Evolutionary conservation across 2,113 vertebrate genomes (phyloP).

Genomic region (Phainopepla nitens): DNA sequence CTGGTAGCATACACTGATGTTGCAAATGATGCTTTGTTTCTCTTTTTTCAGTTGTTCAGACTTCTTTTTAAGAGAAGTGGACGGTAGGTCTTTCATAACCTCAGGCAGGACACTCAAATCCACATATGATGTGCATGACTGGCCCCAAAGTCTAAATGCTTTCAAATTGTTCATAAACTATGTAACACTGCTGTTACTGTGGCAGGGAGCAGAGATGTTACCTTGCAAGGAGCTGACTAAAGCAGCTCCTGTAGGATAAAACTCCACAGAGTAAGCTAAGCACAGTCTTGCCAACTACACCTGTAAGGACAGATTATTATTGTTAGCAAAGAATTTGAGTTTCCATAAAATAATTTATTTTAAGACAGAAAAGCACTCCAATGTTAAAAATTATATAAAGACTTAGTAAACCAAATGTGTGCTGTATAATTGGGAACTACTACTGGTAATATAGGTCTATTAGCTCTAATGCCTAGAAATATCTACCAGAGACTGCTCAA

Average conservation of each 20-base stretch:
- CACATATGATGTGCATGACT: not conserved
- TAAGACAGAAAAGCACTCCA: not conserved
- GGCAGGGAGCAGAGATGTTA: not conserved
- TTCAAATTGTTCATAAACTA: constrained; percentile 21
- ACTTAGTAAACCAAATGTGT: not conserved
- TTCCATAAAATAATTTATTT: not conserved
- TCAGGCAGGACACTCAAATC: not conserved
- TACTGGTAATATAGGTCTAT: not conserved
- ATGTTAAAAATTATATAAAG: not conserved
- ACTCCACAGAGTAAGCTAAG: not conserved
- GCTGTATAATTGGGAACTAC: not conserved
- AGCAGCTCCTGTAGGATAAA: not conserved
- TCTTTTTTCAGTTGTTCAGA: not conserved
- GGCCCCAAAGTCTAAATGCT: not conserved
- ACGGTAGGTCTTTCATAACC: constrained; percentile 16
- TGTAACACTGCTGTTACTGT: not conserved
- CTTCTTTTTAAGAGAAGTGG: not conserved
- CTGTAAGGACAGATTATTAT: not conserved
- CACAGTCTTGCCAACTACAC: not conserved
- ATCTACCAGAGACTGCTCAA: not conserved
- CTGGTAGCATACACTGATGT: not conserved
- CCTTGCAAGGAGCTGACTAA: not conserved
- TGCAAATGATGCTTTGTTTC: not conserved
- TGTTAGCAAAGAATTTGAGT: not conserved
- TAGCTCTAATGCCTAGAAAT: not conserved